Percentiles rank a stretch among this genome's conserved stretches.
Conservation (phyloP, 2,888 invertebrate genomes). For the Tetranychus piercei region DNA sequence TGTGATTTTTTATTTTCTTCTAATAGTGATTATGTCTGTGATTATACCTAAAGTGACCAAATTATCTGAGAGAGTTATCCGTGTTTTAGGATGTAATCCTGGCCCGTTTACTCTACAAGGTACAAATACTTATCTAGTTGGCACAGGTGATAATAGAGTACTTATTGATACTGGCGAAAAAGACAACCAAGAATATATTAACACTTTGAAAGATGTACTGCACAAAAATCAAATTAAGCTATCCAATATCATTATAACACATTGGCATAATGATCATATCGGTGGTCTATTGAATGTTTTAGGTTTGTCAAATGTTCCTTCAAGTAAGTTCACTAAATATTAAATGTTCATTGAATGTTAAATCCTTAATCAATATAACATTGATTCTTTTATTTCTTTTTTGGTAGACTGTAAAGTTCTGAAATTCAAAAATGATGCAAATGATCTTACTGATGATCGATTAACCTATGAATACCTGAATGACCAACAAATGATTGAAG, state of each 20-base stretch:
- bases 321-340: background rate
- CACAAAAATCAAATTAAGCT: slow-evolving; percentile 52
- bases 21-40: background rate
- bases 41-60: slow-evolving; percentile 23
- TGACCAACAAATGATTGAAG: slow-evolving; percentile 54
- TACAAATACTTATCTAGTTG: slow-evolving; percentile 89
- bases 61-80: slow-evolving; percentile 24
- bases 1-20: background rate
- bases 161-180: slow-evolving; percentile 77
- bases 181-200: slow-evolving; percentile 57
- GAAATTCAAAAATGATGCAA: background rate
- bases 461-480: slow-evolving; percentile 35
- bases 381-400: background rate
- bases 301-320: background rate
- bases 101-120: slow-evolving; percentile 92
- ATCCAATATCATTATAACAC: slow-evolving; percentile 69
- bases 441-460: background rate
- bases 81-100: slow-evolving; percentile 82
- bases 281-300: slow-evolving; percentile 47
- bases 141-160: slow-evolving; percentile 59
- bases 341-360: background rate
- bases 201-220: slow-evolving; percentile 49
- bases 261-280: slow-evolving; percentile 92
- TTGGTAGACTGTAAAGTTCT: background rate
- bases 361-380: background rate